phyloP scores from a whole-genome alignment of 1,140 invertebrate genomes.

The Papilio aristodemus region DNA sequence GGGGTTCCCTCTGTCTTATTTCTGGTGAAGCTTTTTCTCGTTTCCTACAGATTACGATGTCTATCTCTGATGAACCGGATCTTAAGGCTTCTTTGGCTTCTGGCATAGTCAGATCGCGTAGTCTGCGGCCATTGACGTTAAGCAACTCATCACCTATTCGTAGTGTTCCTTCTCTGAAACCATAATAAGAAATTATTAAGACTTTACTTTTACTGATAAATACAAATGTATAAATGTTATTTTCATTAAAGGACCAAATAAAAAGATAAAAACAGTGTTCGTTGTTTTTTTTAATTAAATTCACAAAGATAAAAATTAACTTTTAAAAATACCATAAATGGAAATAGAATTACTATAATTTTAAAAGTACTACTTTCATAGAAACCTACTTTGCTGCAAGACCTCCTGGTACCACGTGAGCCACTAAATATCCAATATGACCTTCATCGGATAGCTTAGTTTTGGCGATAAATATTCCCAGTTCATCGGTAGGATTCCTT shows the following conservation, averaged over 20 bases:
- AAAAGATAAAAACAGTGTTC: too few relatives aligned
- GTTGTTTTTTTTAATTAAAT: too few relatives aligned
- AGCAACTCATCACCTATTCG: slow-evolving; percentile 90
- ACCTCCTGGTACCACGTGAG: slow-evolving; percentile 89
- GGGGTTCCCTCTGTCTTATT: slow-evolving; percentile 58
- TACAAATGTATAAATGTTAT: too few relatives aligned
- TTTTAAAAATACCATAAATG: too few relatives aligned
- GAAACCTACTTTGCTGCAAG: slow-evolving; percentile 86
- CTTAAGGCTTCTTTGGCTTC: slow-evolving; percentile 88
- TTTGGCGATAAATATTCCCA: slow-evolving; percentile 93
- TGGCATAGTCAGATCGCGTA: slow-evolving; percentile 87
- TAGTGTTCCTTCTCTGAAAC: slow-evolving; percentile 87
- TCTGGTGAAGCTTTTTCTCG: slow-evolving; percentile 58
- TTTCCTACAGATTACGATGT: slow-evolving; percentile 85
- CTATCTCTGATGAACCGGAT: slow-evolving; percentile 84
- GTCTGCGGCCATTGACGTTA: slow-evolving; percentile 89
- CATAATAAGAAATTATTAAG: slow-evolving; percentile 20
- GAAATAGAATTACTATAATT: too few relatives aligned
- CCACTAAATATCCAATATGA: slow-evolving; percentile 88
- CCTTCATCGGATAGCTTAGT: slow-evolving; percentile 84
- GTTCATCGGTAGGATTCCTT: slow-evolving; percentile 84
- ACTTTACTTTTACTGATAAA: too few relatives aligned
- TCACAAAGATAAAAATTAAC: too few relatives aligned
- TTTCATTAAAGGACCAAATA: too few relatives aligned
- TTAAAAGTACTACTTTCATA: slow-evolving; percentile 16